A percentile compares a stretch with the other conserved stretches of the same genome.
Evolutionary conservation across 1,140 invertebrate genomes (phyloP).

Genomic region (Drosophila pseudoobscura): DNA sequence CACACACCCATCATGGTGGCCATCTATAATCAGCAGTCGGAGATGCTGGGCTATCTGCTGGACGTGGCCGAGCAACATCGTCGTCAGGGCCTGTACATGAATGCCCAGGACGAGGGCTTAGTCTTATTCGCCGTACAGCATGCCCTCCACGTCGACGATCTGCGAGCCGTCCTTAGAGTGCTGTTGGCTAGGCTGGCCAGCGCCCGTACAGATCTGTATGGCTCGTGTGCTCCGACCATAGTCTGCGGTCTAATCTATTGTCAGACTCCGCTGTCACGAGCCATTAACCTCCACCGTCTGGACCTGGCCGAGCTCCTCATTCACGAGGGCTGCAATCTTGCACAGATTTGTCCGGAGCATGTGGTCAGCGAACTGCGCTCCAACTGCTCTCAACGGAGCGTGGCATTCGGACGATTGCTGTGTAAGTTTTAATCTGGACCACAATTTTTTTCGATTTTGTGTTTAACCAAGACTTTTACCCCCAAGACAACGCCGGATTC

Average conservation of each 20-base stretch:
- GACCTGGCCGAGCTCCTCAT: constrained; percentile 84
- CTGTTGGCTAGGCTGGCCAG: constrained; percentile 80
- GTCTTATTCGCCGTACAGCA: constrained; percentile 83
- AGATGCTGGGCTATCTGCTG: constrained; percentile 84
- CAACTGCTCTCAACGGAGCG: constrained; percentile 11
- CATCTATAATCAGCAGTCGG: constrained; percentile 84
- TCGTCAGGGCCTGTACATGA: constrained; percentile 34
- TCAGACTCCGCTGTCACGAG: constrained; percentile 84
- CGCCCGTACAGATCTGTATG: constrained; percentile 55
- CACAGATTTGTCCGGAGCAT: constrained; percentile 63
- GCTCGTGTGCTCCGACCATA: constrained; percentile 36
- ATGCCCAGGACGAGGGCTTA: constrained; percentile 83
- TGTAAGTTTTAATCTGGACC: constrained; percentile 41
- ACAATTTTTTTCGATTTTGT: background rate
- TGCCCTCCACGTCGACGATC: constrained; percentile 68
- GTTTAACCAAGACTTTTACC: background rate
- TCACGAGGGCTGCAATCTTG: constrained; percentile 84
- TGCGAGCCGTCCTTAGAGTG: constrained; percentile 83
- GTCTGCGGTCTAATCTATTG: constrained; percentile 79
- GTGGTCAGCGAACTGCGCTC: constrained; percentile 54
- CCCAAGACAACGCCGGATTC: constrained; percentile 63
- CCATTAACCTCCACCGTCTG: constrained; percentile 83
- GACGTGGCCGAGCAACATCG: constrained; percentile 79
- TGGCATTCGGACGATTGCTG: constrained; percentile 56
- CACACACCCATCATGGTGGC: constrained; percentile 87